Percentiles rank a stretch among this genome's conserved stretches.
These are phyloP conservation scores for Melanargia galathea DNA, from an alignment of 2,888 invertebrate genomes.

Conservation along the genomic window DNA sequence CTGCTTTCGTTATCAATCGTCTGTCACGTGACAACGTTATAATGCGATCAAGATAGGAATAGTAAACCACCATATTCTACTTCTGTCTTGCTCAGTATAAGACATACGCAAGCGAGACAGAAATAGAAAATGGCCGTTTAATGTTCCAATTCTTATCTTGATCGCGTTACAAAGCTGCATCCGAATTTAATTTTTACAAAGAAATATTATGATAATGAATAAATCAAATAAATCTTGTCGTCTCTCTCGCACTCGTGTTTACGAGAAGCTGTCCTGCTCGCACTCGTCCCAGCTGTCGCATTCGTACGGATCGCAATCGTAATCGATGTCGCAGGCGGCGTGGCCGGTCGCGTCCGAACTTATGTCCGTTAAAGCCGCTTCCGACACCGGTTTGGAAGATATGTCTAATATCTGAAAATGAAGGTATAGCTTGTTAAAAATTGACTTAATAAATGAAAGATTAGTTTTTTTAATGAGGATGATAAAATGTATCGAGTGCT, in stretches of 20 bases:
- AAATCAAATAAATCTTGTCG: constrained; percentile 6
- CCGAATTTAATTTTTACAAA: background rate
- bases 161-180: no score
- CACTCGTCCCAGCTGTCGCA: constrained; percentile 82
- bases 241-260: constrained; percentile 39
- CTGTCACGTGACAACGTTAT: no score
- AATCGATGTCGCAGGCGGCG: constrained; percentile 80
- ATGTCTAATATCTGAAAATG: constrained; percentile 71
- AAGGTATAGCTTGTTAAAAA: background rate
- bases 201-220: background rate
- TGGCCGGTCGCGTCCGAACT: constrained; percentile 80
- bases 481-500: no score
- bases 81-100: no score
- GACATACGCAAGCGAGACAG: no score
- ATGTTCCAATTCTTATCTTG: no score
- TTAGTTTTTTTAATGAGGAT: no score
- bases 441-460: background rate
- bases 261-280: constrained; percentile 81
- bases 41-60: no score
- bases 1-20: background rate
- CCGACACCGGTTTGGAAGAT: constrained; percentile 78
- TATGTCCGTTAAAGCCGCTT: constrained; percentile 76
- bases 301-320: constrained; percentile 76
- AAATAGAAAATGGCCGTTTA: no score
- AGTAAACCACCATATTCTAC: no score